Conservation (phyloP, 53 echinoderm and acorn worm species). For the Apostichopus leukothele region DNA sequence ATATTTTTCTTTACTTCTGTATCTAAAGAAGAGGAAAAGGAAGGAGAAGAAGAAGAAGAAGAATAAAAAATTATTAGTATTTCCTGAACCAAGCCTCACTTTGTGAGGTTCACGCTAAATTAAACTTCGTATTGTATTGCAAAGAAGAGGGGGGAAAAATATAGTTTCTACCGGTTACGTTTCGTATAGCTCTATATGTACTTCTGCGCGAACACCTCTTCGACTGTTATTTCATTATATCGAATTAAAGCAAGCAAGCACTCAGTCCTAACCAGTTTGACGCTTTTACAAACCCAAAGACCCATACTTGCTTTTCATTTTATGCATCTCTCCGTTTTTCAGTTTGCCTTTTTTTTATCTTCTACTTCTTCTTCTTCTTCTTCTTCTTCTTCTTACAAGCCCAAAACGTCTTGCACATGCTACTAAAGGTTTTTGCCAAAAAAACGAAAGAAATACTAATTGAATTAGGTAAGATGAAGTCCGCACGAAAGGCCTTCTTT, state of each 20-base stretch:
- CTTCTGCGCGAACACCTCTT: conserved; percentile 17
- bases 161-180: too few species aligned
- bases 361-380: neutral
- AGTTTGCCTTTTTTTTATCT: neutral
- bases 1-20: too few species aligned
- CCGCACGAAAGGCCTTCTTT: conserved; percentile 39
- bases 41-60: neutral
- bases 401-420: conserved; percentile 19
- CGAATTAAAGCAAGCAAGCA: conserved; percentile 25
- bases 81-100: neutral
- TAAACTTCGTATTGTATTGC: neutral
- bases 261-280: conserved; percentile 37
- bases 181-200: neutral
- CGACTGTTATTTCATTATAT: conserved; percentile 31
- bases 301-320: neutral
- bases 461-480: conserved; percentile 34
- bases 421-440: conserved; percentile 6
- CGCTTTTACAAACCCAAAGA: conserved; percentile 14
- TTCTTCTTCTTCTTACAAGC: neutral
- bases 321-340: neutral
- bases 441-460: conserved; percentile 38
- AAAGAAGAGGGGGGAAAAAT: too few species aligned
- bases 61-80: neutral
- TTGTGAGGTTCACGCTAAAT: neutral
- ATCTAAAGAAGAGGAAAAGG: neutral